A percentile compares a stretch with the other conserved stretches of the same genome.
Conservation (phyloP, 2,797 vertebrate genomes). For the Pygocentrus nattereri region DNA sequence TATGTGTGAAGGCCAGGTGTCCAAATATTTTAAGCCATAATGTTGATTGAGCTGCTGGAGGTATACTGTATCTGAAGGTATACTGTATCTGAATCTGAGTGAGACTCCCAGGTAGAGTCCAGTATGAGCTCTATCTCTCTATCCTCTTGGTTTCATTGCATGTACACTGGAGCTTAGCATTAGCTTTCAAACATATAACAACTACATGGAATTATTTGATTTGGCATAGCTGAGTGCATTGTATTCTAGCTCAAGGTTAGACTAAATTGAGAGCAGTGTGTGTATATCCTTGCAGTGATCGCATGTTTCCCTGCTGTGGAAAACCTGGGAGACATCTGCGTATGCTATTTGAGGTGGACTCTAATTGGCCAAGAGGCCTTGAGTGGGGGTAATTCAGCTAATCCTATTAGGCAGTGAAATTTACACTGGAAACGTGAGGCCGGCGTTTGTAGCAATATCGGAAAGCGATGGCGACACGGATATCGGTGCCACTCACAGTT, state of each 20-base stretch:
- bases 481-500: conserved; percentile 34
- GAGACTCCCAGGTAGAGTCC: too few species aligned
- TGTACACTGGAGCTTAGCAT: not conserved
- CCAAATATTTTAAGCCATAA: not conserved
- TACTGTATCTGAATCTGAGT: too few species aligned
- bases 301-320: conserved; percentile 12
- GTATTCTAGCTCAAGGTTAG: conserved; percentile 25
- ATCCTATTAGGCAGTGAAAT: conserved; percentile 75
- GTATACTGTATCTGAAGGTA: too few species aligned
- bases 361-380: conserved; percentile 49
- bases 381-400: conserved; percentile 67
- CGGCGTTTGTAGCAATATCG: conserved; percentile 40
- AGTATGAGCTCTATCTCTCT: not conserved
- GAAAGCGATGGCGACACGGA: conserved; percentile 44
- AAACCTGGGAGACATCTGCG: conserved; percentile 50
- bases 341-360: conserved; percentile 41
- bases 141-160: not conserved
- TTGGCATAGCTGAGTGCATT: not conserved
- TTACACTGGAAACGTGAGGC: conserved; percentile 74
- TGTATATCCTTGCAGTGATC: not conserved
- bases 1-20: too few species aligned
- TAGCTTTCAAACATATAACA: conserved; percentile 13
- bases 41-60: not conserved
- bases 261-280: not conserved
- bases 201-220: conserved; percentile 14